Percentiles rank a stretch among this genome's conserved stretches.
These are phyloP conservation scores for Etheostoma perlongum DNA, from an alignment of 2,797 vertebrate species.

Conservation along the genomic window DNA sequence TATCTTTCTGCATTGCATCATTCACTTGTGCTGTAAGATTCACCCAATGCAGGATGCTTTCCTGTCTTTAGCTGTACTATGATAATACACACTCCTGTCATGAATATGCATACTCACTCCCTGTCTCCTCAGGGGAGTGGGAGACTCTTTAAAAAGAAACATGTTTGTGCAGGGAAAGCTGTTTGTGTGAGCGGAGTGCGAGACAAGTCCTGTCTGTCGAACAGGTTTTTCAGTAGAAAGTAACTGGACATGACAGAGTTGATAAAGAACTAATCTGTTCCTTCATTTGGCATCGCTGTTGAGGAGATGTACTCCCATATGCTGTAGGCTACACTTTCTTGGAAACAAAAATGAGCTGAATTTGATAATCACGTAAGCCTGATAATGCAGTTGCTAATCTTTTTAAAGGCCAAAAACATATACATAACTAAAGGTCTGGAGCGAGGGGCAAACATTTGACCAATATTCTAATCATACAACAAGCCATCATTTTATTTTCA, in stretches of 20 bases:
- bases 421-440: neutral
- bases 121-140: constrained; percentile 33
- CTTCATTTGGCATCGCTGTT: constrained; percentile 26
- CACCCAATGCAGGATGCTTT: constrained; percentile 5
- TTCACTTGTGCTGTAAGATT: constrained; percentile 4
- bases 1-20: constrained; percentile 40
- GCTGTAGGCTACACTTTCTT: neutral
- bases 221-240: constrained; percentile 49
- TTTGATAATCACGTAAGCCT: neutral
- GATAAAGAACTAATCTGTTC: constrained; percentile 43
- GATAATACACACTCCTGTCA: constrained; percentile 54
- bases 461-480: too few relatives aligned
- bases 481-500: too few relatives aligned
- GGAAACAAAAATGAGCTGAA: constrained; percentile 18
- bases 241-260: constrained; percentile 46
- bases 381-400: neutral
- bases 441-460: too few relatives aligned
- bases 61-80: constrained; percentile 41
- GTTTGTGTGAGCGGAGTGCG: constrained; percentile 21
- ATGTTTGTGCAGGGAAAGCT: constrained; percentile 56
- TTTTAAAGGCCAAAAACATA: neutral
- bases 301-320: constrained; percentile 9
- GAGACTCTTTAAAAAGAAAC: constrained; percentile 47
- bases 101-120: constrained; percentile 63
- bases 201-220: constrained; percentile 55